phyloP scores from a whole-genome alignment of 2,113 vertebrate genomes.

The Aspiorhynchus laticeps region DNA sequence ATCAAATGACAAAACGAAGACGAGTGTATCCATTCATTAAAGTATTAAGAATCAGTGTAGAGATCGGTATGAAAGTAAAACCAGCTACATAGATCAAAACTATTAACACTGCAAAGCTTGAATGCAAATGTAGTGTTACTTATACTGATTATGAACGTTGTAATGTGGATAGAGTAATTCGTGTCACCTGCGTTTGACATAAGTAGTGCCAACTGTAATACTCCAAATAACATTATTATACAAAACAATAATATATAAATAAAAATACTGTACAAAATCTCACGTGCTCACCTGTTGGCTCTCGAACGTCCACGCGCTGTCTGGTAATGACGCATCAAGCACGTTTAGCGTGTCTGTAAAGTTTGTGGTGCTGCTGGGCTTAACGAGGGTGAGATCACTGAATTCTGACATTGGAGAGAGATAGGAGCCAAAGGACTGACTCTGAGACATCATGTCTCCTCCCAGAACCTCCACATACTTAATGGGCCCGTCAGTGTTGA shows the following conservation, averaged over 20 bases:
- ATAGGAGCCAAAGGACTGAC: slow-evolving; percentile 74
- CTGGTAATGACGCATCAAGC: slow-evolving; percentile 59
- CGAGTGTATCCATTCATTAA: not conserved
- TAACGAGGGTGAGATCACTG: slow-evolving; percentile 76
- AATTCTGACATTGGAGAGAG: slow-evolving; percentile 74
- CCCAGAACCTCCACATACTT: slow-evolving; percentile 77
- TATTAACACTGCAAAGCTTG: not conserved
- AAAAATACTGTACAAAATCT: not conserved
- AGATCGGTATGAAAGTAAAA: not conserved
- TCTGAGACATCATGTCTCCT: slow-evolving; percentile 70
- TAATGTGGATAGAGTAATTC: not conserved
- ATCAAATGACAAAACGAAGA: not conserved
- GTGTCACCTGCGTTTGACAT: too few relatives aligned
- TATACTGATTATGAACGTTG: not conserved
- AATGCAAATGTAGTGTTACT: not conserved
- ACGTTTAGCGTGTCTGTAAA: slow-evolving; percentile 59
- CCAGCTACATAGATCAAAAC: not conserved
- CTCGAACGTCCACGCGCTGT: slow-evolving; percentile 60
- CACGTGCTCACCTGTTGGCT: slow-evolving; percentile 60
- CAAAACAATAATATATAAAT: too few relatives aligned
- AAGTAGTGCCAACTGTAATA: too few relatives aligned
- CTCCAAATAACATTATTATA: too few relatives aligned
- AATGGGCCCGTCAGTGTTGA: slow-evolving; percentile 74
- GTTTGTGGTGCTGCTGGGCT: slow-evolving; percentile 70
- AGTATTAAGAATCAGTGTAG: not conserved